phyloP scores from a whole-genome alignment of 2,888 invertebrate genomes.

The Sphecodes monilicornis region DNA sequence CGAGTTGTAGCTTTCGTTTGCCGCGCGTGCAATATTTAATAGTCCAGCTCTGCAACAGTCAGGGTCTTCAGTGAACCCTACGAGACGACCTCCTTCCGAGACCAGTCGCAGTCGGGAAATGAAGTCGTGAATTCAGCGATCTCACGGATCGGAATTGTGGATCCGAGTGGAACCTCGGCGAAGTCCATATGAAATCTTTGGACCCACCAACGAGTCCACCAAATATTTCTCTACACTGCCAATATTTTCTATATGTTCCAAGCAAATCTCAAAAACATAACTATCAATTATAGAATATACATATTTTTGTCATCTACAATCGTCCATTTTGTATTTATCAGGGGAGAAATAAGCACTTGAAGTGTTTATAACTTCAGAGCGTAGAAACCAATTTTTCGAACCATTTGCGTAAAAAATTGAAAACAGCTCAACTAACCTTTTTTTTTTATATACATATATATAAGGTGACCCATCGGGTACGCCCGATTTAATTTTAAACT shows the following conservation, averaged over 20 bases:
- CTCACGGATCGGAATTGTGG: conserved; percentile 32
- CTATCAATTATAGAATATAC: no score
- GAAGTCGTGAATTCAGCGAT: conserved; percentile 51
- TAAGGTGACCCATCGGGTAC: no score
- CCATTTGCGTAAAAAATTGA: not conserved
- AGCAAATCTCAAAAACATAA: not conserved
- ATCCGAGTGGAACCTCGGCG: not conserved
- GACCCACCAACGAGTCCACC: not conserved
- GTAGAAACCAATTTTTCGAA: no score
- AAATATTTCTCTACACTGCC: not conserved
- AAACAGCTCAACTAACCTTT: not conserved
- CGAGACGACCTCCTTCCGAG: conserved; percentile 61
- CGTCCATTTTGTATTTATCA: not conserved
- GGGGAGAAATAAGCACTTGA: not conserved
- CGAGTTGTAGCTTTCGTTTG: conserved; percentile 64
- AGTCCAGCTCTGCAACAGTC: conserved; percentile 59
- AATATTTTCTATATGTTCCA: not conserved
- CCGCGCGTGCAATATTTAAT: conserved; percentile 64
- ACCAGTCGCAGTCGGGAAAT: conserved; percentile 44
- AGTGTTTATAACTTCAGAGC: no score
- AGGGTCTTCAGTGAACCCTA: conserved; percentile 61
- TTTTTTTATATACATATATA: no score
- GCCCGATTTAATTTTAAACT: no score
- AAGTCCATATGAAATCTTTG: not conserved
- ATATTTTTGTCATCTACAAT: not conserved